A percentile compares a stretch with the other conserved stretches of the same genome.
phyloP scores from a whole-genome alignment of 1,140 invertebrate species.

The Babylonia areolata region DNA sequence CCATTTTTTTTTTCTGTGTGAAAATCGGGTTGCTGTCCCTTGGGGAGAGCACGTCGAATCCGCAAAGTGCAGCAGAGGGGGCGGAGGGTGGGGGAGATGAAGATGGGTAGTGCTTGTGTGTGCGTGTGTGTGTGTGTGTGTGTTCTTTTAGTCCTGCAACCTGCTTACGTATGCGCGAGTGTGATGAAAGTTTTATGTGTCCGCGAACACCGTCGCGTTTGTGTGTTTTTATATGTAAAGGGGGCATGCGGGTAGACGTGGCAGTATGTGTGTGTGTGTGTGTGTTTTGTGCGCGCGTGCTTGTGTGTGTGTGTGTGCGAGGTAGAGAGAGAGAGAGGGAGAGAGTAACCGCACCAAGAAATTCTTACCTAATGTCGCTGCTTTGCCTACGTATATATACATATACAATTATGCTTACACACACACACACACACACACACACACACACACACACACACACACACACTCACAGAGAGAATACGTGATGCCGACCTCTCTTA shows the following conservation, averaged over 20 bases:
- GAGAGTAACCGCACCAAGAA: too few species aligned
- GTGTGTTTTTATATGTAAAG: background rate
- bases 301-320: background rate
- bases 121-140: background rate
- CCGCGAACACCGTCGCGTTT: background rate
- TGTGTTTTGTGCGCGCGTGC: background rate
- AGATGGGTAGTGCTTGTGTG: too few species aligned
- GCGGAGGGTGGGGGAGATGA: too few species aligned
- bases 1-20: background rate
- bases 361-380: too few species aligned
- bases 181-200: background rate
- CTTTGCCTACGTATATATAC: too few species aligned
- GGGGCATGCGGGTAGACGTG: background rate
- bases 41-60: too few species aligned
- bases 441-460: too few species aligned
- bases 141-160: background rate
- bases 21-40: background rate
- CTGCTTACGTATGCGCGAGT: background rate
- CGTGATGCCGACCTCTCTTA: too few species aligned
- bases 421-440: too few species aligned
- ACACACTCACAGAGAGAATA: too few species aligned
- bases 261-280: background rate
- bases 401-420: too few species aligned
- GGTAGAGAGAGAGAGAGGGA: too few species aligned
- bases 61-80: background rate